A percentile compares a stretch with the other conserved stretches of the same genome.
Conservation (phyloP, 2,888 invertebrate genomes). For the Dysmachus trigonus region DNA sequence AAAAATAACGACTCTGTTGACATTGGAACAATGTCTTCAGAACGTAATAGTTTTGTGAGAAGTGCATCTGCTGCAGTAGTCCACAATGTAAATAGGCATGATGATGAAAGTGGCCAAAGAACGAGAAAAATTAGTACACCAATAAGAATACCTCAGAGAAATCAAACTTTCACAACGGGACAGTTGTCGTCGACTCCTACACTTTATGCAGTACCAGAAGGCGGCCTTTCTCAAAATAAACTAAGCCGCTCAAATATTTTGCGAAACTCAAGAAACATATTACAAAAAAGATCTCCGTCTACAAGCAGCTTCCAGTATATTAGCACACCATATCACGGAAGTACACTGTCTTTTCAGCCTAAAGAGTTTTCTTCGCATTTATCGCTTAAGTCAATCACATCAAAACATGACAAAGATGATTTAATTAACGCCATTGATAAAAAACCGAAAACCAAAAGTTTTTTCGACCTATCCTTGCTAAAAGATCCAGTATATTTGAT, state of each 20-base stretch:
- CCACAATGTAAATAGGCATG: slow-evolving; percentile 65
- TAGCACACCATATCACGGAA: slow-evolving; percentile 86
- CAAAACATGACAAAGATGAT: slow-evolving; percentile 56
- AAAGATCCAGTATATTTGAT: slow-evolving; percentile 83
- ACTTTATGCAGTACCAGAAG: slow-evolving; percentile 77
- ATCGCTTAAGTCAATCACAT: slow-evolving; percentile 74
- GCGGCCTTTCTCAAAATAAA: slow-evolving; percentile 62
- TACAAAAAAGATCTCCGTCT: slow-evolving; percentile 76
- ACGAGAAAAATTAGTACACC: slow-evolving; percentile 71
- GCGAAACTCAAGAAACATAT: slow-evolving; percentile 63
- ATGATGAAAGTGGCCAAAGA: slow-evolving; percentile 64
- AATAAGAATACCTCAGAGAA: slow-evolving; percentile 65
- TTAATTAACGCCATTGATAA: slow-evolving; percentile 59
- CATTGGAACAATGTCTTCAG: slow-evolving; percentile 55
- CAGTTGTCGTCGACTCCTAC: slow-evolving; percentile 74
- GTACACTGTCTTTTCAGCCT: slow-evolving; percentile 80
- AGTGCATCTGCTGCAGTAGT: slow-evolving; percentile 79
- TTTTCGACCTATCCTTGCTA: slow-evolving; percentile 78
- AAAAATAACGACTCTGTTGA: slow-evolving; percentile 47
- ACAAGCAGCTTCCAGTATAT: slow-evolving; percentile 85
- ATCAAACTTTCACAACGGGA: slow-evolving; percentile 63
- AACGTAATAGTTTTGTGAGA: slow-evolving; percentile 67
- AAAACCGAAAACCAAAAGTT: slow-evolving; percentile 66
- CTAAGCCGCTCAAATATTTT: slow-evolving; percentile 59
- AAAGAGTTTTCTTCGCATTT: slow-evolving; percentile 82